These are phyloP conservation scores for Ornithoptera alexandrae DNA, from an alignment of 2,888 invertebrate genomes.

Conservation along the genomic window DNA sequence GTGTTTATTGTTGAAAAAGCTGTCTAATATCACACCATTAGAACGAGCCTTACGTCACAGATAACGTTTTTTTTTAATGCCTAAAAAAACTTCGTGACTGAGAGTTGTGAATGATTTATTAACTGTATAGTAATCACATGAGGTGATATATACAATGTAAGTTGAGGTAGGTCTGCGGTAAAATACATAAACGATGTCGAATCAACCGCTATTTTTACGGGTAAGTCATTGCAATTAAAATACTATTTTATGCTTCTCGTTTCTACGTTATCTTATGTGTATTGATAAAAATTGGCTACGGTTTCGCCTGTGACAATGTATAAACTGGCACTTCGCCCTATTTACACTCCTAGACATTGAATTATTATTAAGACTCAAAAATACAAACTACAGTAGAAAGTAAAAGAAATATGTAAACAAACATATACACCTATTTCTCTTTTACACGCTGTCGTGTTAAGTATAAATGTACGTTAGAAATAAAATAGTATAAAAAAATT, in stretches of 20 bases:
- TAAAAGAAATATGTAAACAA: too few relatives aligned
- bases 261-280: constrained; percentile 10
- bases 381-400: too few relatives aligned
- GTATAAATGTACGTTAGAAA: too few relatives aligned
- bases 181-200: constrained; percentile 15
- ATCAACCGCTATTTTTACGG: not conserved
- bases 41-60: constrained; percentile 8
- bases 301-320: too few relatives aligned
- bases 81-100: constrained; percentile 4
- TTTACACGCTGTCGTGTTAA: too few relatives aligned
- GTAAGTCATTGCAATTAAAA: not conserved
- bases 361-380: too few relatives aligned
- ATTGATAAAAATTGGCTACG: too few relatives aligned
- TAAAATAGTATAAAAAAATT: too few relatives aligned
- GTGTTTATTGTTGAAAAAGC: constrained; percentile 7
- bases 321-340: too few relatives aligned
- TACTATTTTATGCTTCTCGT: not conserved
- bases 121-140: constrained; percentile 5
- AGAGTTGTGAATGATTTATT: constrained; percentile 16
- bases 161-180: constrained; percentile 24
- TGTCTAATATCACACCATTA: constrained; percentile 15
- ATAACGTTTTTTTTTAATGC: constrained; percentile 17
- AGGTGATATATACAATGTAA: constrained; percentile 7
- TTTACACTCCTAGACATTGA: too few relatives aligned
- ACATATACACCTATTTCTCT: too few relatives aligned